Evolutionary conservation across 2,797 vertebrate genomes (phyloP), one percentile per base, ranked within the genome.

Genomic region (Gastrophryne carolinensis): DNA sequence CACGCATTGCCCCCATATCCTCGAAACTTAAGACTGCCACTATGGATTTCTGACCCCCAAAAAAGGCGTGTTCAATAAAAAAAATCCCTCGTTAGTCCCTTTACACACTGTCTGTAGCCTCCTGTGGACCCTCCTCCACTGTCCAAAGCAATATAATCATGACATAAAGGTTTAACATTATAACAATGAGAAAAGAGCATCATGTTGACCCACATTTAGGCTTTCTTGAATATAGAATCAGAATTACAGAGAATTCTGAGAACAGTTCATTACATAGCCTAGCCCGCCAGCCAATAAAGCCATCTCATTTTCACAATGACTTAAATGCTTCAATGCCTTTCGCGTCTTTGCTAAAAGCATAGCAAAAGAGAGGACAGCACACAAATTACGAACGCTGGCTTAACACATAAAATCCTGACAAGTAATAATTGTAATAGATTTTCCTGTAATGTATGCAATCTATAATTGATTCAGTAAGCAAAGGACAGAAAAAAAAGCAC

Each of bases 241-340:
- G 39, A 39, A 69, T 39, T 34, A 41, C 19, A 19, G 13, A 26
- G 35, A 6, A 41, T 39, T 41, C 4, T 68, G 8, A 12, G 13
- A 24, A 52, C 15, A 62, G 3, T 37, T 62, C 6, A 62, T 72
- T 17, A 37, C 19, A 39, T 13, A 29, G 11, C 30, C 17, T 37
- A 19, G 9, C 9, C 32, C 44, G 62, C 37, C 21, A 60, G 15
- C 57, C 8, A 63, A 41, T 30, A 27, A 30, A 50, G 27, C 41
- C 27, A 56, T 56, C 63, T 66, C 27, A 64, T 73, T 64, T 37
- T 19, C 10, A 26, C 23, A 53, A 39, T 62, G 24, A 27, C 49
- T 56, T 17, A 53, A 56, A 64, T 56, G 47, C 61, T 64, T 64
- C 61, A 56, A 32, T 73, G 17, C 11, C 21, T 35, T 50, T 39